Base-by-base conservation (phyloP, 2,888 invertebrate genomes). In the Lottia scabra region DNA sequence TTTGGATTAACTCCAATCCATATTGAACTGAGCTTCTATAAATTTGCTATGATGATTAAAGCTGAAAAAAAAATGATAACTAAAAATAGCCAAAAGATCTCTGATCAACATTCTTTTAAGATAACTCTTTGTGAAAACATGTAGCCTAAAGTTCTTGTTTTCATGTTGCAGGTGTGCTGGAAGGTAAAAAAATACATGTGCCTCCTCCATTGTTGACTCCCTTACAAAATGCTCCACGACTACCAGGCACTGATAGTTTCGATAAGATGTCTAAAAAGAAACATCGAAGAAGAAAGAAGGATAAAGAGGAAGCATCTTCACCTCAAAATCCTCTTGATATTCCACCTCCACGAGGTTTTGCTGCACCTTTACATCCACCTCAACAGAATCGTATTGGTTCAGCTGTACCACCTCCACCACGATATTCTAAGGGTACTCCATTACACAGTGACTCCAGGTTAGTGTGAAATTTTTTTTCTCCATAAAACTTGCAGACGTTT, bases 161-260 rank as follows among this genome's bases (percentile, higher is more conserved):
- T 6, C 38, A 46, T 63, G 45, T 69, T 75, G 2, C 66, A 85
- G 85, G 84, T 48, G 80, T 83, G 44, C 68, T 85, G 23, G 85
- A 86, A 74, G 85, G 85, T 3, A 80, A 83, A 45, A 81, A 81
- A 67, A 84, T 84, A n/a, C 83, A 83, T 15, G 38, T 38, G 1
- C 85, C 85, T 16, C 84, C 84, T 4, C 82, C 85, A 12, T 82
- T 84, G 80, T 79, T 86, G 64, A 84, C 83, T 66, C 86, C 86
- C n/a, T 76, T 86, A 27, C 81, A 80, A 70, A 85, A 86, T 76
- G 85, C 85, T n/a, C 86, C 85, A 23, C 80, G 81, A 73, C 83
- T 79, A 6, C 83, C 84, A n/a, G 69, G 71, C 13, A 46, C 78
- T 10, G 78, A 78, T 66, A 74, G 67, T 46, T 72, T 76, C 16